Percentiles rank a stretch among this genome's conserved stretches.
phyloP scores from a whole-genome alignment of 2,797 vertebrate genomes.

The Apogon talboti region DNA sequence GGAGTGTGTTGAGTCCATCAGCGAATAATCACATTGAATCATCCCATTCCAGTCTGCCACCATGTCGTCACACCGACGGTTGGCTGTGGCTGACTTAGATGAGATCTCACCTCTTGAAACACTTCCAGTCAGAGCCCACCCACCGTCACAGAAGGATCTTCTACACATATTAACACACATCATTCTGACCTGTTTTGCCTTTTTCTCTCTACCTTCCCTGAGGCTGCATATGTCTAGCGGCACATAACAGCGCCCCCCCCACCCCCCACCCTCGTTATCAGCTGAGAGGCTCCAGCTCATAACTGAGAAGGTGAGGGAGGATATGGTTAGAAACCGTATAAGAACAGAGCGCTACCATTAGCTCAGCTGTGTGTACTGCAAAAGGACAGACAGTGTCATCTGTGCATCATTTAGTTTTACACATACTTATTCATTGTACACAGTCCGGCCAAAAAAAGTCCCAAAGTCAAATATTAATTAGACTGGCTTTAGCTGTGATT shows the following conservation, averaged over 20 bases:
- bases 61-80: slow-evolving; percentile 1
- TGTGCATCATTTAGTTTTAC: too few relatives aligned
- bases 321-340: slow-evolving; percentile 3
- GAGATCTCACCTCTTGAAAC: slow-evolving; percentile 27
- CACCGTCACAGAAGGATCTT: slow-evolving; percentile 14
- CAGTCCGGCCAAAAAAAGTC: too few relatives aligned
- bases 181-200: slow-evolving; percentile 23
- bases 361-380: too few relatives aligned
- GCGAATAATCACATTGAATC: background rate
- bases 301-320: slow-evolving; percentile 7
- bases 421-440: too few relatives aligned
- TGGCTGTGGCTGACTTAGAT: slow-evolving; percentile 7
- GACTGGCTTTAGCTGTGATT: too few relatives aligned
- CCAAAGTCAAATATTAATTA: too few relatives aligned
- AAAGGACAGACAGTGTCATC: too few relatives aligned
- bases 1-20: background rate
- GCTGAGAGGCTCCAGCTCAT: slow-evolving; percentile 21
- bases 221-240: slow-evolving; percentile 27
- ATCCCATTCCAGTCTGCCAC: slow-evolving; percentile 22
- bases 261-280: background rate
- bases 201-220: slow-evolving; percentile 30
- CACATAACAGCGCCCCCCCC: slow-evolving; percentile 33
- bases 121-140: slow-evolving; percentile 4
- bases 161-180: slow-evolving; percentile 15
- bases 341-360: background rate